These are phyloP conservation scores for Chrysolina oricalcia DNA, from an alignment of 2,888 invertebrate species.

Conservation along the genomic window DNA sequence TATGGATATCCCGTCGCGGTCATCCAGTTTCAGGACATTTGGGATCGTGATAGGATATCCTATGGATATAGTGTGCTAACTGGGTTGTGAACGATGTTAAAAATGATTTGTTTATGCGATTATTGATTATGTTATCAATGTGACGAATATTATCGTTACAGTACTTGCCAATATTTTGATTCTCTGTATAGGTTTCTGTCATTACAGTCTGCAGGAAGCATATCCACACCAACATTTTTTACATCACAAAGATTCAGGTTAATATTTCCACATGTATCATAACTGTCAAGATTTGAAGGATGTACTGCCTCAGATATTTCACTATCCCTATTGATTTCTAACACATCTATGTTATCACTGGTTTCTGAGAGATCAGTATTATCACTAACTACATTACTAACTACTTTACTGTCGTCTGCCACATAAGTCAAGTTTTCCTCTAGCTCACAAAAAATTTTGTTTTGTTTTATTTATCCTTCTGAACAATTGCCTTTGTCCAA, in stretches of 20 bases:
- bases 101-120: too few relatives aligned
- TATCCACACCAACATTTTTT: conserved; percentile 16
- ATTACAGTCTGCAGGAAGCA: conserved; percentile 16
- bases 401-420: not conserved
- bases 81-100: too few relatives aligned
- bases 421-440: not conserved
- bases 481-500: conserved; percentile 6
- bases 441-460: conserved; percentile 19
- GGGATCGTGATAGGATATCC: too few relatives aligned
- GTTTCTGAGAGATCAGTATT: conserved; percentile 15
- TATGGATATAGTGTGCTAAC: too few relatives aligned
- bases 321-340: conserved; percentile 14
- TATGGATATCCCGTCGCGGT: too few relatives aligned
- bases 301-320: conserved; percentile 8
- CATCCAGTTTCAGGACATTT: too few relatives aligned
- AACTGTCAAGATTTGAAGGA: conserved; percentile 8
- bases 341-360: conserved; percentile 1
- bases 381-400: conserved; percentile 4
- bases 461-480: conserved; percentile 22
- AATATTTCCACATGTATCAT: conserved; percentile 6
- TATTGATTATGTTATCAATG: too few relatives aligned
- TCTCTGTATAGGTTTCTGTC: conserved; percentile 12
- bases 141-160: too few relatives aligned
- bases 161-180: conserved; percentile 7
- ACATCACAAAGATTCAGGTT: conserved; percentile 18